A percentile compares a stretch with the other conserved stretches of the same genome.
phyloP scores from a whole-genome alignment of 2,797 vertebrate species.

The Smutsia gigantea region DNA sequence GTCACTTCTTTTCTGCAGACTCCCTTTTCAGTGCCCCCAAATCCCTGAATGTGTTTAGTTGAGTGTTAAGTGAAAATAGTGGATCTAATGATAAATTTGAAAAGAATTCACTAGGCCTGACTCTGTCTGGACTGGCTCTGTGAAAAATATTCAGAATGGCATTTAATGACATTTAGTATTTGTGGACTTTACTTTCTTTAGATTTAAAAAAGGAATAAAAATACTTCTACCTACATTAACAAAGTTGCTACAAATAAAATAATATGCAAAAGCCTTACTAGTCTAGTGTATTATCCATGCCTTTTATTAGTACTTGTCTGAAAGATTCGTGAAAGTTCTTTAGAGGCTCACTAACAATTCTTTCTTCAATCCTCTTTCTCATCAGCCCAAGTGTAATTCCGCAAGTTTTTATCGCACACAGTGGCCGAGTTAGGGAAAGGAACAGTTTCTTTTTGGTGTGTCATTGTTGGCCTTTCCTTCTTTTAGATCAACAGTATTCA shows the following conservation, averaged over 20 bases:
- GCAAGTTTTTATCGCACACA: slow-evolving; percentile 6
- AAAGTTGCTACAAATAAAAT: background rate
- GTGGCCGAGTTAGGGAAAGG: background rate
- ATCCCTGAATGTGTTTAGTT: slow-evolving; percentile 18
- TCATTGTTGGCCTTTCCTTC: slow-evolving; percentile 5
- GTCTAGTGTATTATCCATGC: background rate
- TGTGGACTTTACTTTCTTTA: slow-evolving; percentile 32
- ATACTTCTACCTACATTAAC: background rate
- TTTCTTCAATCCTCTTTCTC: slow-evolving; percentile 1
- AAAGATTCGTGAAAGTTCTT: slow-evolving; percentile 42
- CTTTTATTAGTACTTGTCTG: slow-evolving; percentile 6
- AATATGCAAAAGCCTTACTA: background rate
- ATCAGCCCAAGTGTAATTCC: background rate
- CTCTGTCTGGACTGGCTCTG: background rate
- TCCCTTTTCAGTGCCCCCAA: background rate
- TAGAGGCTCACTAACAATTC: slow-evolving; percentile 35
- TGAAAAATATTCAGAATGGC: slow-evolving; percentile 25
- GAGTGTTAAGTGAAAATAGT: background rate
- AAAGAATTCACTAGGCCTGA: background rate
- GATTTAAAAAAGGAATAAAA: slow-evolving; percentile 17
- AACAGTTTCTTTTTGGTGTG: background rate
- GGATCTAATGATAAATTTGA: slow-evolving; percentile 30
- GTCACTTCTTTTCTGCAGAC: slow-evolving; percentile 3
- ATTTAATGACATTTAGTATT: slow-evolving; percentile 39
- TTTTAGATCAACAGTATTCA: background rate